Percentiles rank a stretch among this genome's conserved stretches.
These are phyloP conservation scores for Lithobates pipiens DNA, from an alignment of 2,797 vertebrate genomes.

Conservation along the genomic window DNA sequence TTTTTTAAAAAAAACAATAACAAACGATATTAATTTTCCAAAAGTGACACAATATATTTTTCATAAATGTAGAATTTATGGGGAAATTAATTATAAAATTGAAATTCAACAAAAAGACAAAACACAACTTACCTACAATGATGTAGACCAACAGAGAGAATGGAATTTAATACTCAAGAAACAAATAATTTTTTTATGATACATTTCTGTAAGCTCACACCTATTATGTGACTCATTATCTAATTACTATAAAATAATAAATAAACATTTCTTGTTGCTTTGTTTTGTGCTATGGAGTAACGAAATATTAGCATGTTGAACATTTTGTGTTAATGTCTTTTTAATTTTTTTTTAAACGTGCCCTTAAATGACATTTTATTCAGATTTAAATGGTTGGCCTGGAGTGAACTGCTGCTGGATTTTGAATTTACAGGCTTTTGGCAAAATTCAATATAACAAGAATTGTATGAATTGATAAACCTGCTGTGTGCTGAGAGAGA, in stretches of 20 bases:
- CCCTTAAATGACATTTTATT: constrained; percentile 6
- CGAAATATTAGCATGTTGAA: neutral
- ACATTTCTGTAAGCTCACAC: neutral
- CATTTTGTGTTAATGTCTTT: constrained; percentile 8
- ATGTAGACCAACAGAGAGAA: no score
- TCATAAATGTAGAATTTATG: no score
- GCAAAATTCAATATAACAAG: constrained; percentile 10
- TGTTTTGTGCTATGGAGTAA: neutral
- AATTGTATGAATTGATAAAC: constrained; percentile 15
- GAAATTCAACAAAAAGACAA: no score
- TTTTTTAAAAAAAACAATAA: no score
- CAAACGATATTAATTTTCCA: no score
- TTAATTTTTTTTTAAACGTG: constrained; percentile 1
- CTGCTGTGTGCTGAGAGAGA: neutral
- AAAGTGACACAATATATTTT: no score
- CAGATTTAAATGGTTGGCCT: constrained; percentile 2
- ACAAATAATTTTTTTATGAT: no score
- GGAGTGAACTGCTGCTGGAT: constrained; percentile 7
- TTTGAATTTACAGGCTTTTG: constrained; percentile 8
- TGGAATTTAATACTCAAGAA: no score
- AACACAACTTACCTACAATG: no score
- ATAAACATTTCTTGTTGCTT: neutral
- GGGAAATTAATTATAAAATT: no score
- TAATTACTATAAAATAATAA: neutral
- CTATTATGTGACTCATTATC: neutral